A percentile compares a stretch with the other conserved stretches of the same genome.
Evolutionary conservation across 2,797 vertebrate species (phyloP).

Genomic region (Channa striata): DNA sequence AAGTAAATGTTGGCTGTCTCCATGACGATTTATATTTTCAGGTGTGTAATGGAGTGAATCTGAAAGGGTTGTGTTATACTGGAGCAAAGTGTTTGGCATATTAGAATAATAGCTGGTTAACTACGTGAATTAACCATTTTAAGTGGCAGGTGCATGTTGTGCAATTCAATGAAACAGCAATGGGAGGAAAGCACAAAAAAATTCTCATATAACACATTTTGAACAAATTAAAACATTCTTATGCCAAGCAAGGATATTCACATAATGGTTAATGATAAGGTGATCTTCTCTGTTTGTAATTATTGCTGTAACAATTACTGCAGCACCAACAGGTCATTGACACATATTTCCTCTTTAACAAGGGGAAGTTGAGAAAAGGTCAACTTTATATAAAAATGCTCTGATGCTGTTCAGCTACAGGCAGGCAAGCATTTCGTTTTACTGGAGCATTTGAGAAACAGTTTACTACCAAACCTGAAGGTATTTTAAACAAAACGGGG

Average conservation of each 20-base stretch:
- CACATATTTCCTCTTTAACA: no score
- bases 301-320: neutral
- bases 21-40: constrained; percentile 15
- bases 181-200: neutral
- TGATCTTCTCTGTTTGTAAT: neutral
- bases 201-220: neutral
- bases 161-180: constrained; percentile 16
- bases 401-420: no score
- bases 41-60: constrained; percentile 20
- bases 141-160: constrained; percentile 14
- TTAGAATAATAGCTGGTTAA: constrained; percentile 17
- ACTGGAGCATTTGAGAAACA: no score
- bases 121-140: constrained; percentile 30
- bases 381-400: no score
- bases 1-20: constrained; percentile 10
- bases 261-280: neutral
- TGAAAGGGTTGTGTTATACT: constrained; percentile 27
- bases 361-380: no score
- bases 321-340: no score
- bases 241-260: neutral
- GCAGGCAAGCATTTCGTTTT: no score
- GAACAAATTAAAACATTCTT: neutral
- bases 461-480: no score
- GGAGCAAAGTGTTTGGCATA: constrained; percentile 12
- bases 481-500: no score